phyloP scores from a whole-genome alignment of 2,888 invertebrate genomes.

The Orthosia gothica region DNA sequence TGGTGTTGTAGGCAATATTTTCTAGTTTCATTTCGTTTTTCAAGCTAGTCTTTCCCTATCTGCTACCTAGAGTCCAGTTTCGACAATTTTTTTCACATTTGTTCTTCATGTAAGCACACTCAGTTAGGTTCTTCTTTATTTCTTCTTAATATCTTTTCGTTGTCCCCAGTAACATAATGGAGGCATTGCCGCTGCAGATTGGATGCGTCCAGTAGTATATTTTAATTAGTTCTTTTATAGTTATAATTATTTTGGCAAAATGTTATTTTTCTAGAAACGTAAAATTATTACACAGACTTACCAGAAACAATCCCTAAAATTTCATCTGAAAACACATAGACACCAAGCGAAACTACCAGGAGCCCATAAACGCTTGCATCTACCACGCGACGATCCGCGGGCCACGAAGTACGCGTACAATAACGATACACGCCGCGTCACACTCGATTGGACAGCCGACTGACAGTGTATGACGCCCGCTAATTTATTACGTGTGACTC shows the following conservation, averaged over 20 bases:
- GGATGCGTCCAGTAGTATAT: too few species aligned
- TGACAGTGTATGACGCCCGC: slow-evolving; percentile 60
- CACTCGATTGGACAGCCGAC: slow-evolving; percentile 62
- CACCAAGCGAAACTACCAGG: slow-evolving; percentile 19
- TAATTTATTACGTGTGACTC: slow-evolving; percentile 60
- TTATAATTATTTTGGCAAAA: too few species aligned
- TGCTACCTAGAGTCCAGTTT: slow-evolving; percentile 6
- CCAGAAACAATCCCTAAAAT: neutral
- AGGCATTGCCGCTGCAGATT: too few species aligned
- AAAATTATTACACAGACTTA: too few species aligned
- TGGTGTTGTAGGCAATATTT: slow-evolving; percentile 22
- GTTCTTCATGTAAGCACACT: neutral
- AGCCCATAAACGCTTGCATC: slow-evolving; percentile 22
- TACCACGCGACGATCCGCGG: neutral
- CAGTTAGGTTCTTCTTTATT: neutral
- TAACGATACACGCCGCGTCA: slow-evolving; percentile 37
- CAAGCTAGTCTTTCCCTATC: slow-evolving; percentile 3
- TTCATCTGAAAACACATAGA: neutral
- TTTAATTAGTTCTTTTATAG: too few species aligned
- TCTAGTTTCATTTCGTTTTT: neutral
- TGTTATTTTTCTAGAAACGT: too few species aligned
- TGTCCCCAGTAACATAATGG: too few species aligned
- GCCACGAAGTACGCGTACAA: slow-evolving; percentile 21
- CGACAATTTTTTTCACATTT: slow-evolving; percentile 5
- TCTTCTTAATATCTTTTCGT: too few species aligned